A percentile compares a stretch with the other conserved stretches of the same genome.
These are phyloP conservation scores for Eucriotettix oculatus DNA, from an alignment of 2,888 invertebrate species.

Conservation along the genomic window DNA sequence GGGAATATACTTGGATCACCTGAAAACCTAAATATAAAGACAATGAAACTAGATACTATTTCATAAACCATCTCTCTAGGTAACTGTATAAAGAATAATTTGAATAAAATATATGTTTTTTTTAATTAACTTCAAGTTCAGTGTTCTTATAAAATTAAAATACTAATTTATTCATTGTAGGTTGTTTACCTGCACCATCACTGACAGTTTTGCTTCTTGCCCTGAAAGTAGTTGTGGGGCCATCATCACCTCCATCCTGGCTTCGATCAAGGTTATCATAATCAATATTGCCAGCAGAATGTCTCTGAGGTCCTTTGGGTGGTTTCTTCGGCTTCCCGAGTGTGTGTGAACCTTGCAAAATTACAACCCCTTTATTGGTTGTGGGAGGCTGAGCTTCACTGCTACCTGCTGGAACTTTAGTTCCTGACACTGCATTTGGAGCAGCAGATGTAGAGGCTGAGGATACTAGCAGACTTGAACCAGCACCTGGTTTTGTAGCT, in stretches of 20 bases:
- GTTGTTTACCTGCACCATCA: conserved; percentile 51
- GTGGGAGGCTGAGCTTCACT: neutral
- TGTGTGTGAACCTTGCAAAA: conserved; percentile 64
- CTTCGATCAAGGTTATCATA: conserved; percentile 56
- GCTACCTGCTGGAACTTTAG: neutral
- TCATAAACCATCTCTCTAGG: too few species aligned
- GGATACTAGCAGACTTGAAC: neutral
- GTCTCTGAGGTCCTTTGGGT: conserved; percentile 54
- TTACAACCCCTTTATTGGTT: conserved; percentile 18
- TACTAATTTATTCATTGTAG: too few species aligned
- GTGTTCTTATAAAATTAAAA: too few species aligned
- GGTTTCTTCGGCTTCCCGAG: conserved; percentile 62
- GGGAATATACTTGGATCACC: too few species aligned
- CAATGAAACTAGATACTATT: too few species aligned
- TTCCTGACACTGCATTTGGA: neutral
- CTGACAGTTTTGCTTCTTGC: conserved; percentile 84
- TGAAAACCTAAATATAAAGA: too few species aligned
- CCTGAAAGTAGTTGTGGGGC: conserved; percentile 41
- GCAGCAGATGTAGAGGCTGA: conserved; percentile 3
- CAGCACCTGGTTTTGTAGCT: conserved; percentile 37
- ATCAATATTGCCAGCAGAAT: conserved; percentile 74
- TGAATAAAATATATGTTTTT: too few species aligned
- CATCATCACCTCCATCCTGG: conserved; percentile 41
- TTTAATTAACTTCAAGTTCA: too few species aligned
- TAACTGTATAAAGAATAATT: too few species aligned